phyloP scores from a whole-genome alignment of 2,888 invertebrate species.

The Euproctis similis region DNA sequence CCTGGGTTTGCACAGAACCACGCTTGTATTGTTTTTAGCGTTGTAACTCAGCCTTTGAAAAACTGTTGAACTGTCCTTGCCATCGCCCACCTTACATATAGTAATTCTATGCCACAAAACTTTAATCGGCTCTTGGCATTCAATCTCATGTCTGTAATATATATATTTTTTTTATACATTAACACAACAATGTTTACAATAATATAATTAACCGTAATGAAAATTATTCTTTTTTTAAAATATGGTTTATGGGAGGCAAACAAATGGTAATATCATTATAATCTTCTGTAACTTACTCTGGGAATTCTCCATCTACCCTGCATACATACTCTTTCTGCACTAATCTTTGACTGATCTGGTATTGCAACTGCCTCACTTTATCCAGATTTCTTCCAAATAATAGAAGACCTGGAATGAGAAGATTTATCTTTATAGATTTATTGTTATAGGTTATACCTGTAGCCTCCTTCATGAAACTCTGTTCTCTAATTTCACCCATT shows the following conservation, averaged over 20 bases:
- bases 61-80: conserved; percentile 93
- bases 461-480: too few relatives aligned
- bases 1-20: conserved; percentile 94
- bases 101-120: conserved; percentile 97
- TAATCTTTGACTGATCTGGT: conserved; percentile 92
- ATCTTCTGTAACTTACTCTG: conserved; percentile 87
- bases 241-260: too few relatives aligned
- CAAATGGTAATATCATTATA: too few relatives aligned
- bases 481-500: too few relatives aligned
- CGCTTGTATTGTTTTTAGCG: conserved; percentile 91
- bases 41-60: conserved; percentile 94
- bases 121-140: conserved; percentile 93
- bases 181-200: too few relatives aligned
- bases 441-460: too few relatives aligned
- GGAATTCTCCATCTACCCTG: conserved; percentile 94
- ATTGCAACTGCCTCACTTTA: conserved; percentile 96
- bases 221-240: too few relatives aligned
- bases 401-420: conserved; percentile 77
- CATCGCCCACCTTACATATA: conserved; percentile 95
- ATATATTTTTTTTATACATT: too few relatives aligned
- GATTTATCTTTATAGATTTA: too few relatives aligned
- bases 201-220: too few relatives aligned
- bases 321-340: conserved; percentile 97
- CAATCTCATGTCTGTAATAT: conserved; percentile 86
- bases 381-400: conserved; percentile 95